These are phyloP conservation scores for Hyperoodon ampullatus DNA, from an alignment of 2,113 vertebrate genomes.

Conservation along the genomic window DNA sequence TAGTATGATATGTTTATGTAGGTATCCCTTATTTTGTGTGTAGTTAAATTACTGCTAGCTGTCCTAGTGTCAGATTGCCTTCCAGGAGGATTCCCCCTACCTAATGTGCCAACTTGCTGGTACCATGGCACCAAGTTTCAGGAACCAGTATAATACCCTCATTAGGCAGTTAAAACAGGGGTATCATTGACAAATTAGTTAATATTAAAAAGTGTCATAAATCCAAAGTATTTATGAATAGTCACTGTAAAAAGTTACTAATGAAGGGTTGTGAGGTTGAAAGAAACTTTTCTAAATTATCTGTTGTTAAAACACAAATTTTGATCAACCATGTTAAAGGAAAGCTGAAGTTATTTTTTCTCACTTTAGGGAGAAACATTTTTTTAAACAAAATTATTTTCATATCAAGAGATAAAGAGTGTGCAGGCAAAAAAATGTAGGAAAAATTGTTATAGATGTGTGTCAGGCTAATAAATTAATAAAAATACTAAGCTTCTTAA, in stretches of 20 bases:
- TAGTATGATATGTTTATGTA: not conserved
- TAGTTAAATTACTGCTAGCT: not conserved
- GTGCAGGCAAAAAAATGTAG: not conserved
- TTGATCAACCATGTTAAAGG: not conserved
- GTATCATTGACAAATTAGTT: not conserved
- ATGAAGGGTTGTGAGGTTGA: not conserved
- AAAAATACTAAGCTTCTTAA: not conserved
- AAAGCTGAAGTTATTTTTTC: not conserved
- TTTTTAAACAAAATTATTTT: not conserved
- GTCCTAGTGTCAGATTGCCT: not conserved
- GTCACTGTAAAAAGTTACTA: not conserved
- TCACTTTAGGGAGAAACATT: not conserved
- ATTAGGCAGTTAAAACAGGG: not conserved
- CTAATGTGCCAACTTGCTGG: not conserved
- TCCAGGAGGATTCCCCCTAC: not conserved
- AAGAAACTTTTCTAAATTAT: slow-evolving; percentile 1
- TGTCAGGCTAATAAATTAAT: not conserved
- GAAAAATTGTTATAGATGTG: not conserved
- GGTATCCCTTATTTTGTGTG: not conserved
- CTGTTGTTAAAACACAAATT: slow-evolving; percentile 7
- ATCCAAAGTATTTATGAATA: not conserved
- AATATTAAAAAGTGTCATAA: not conserved
- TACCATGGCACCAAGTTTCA: not conserved
- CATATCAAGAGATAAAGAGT: not conserved
- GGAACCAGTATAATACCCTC: not conserved